A percentile compares a stretch with the other conserved stretches of the same genome.
Evolutionary conservation across 2,888 invertebrate species (phyloP).

Genomic region (Eristalis arbustorum): DNA sequence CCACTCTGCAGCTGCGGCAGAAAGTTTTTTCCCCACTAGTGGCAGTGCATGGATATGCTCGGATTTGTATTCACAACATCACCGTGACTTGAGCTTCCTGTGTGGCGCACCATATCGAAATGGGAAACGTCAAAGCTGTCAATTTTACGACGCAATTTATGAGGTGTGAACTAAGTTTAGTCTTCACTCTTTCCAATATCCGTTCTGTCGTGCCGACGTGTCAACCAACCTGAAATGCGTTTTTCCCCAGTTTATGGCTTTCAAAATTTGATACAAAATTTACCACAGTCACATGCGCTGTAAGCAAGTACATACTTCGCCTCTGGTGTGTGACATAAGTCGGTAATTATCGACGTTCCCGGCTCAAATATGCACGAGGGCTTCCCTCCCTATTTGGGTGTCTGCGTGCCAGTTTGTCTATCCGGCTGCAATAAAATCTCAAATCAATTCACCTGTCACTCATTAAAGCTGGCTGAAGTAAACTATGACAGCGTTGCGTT

Average conservation of each 20-base stretch:
- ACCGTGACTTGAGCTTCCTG: conserved; percentile 21
- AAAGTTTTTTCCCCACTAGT: not conserved
- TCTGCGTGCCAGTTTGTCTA: conserved; percentile 1
- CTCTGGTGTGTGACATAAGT: conserved; percentile 31
- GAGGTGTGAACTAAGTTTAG: conserved; percentile 50
- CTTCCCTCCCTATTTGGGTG: not conserved
- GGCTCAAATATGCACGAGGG: not conserved
- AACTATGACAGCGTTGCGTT: conserved; percentile 19
- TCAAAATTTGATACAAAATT: not conserved
- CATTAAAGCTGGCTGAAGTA: conserved; percentile 27
- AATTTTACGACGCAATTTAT: conserved; percentile 42
- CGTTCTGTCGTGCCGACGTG: conserved; percentile 6
- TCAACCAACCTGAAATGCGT: not conserved
- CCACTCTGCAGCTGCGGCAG: not conserved
- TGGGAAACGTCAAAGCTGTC: conserved; percentile 26
- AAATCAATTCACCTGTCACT: conserved; percentile 21
- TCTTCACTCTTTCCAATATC: conserved; percentile 26
- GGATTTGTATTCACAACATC: conserved; percentile 29
- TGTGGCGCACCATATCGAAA: conserved; percentile 8
- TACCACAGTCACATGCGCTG: not conserved
- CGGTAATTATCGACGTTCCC: conserved; percentile 37
- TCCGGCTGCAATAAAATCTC: conserved; percentile 8
- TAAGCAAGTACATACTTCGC: not conserved
- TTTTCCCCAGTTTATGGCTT: conserved; percentile 20
- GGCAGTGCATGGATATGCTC: not conserved